Evolutionary conservation across 2,888 invertebrate species (phyloP), one percentile per base, ranked within the genome.

Genomic region (Polydesmus complanatus): DNA sequence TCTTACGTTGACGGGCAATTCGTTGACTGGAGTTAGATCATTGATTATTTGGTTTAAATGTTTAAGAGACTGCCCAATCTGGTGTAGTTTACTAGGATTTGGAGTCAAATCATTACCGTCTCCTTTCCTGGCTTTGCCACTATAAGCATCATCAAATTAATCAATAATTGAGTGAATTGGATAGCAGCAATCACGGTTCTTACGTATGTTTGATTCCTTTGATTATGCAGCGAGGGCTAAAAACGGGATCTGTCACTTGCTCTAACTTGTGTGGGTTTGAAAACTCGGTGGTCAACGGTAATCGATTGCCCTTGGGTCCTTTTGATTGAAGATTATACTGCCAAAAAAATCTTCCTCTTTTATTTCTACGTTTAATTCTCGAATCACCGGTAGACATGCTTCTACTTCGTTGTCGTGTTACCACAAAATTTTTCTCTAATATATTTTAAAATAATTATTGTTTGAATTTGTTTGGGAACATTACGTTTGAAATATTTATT

Each of bases 271-370:
- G 94, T 8, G 96, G 95, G 77, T 96, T 93, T 70, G 88, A 88
- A 50, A 86, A 81, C 70, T 88, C 86, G 56, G 87, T 84, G 54
- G 61, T 55, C 68, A 91, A 80, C 55, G 89, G 84, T 64, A 92
- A 78, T 65, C 92, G 79, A 73, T 93, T 91, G 51, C 95, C 94
- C 77, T 97, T 94, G 3, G 96, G 94, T 1, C 97, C 95, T 76
- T 97, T 94, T 1, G 95, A 89, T 76, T 96, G 96, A 0, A 95
- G 92, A 78, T 97, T 97, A 74, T 97, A 97, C 74, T 96, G 96
- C 96, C 97, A 97, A 74, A 97, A 96, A 75, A 81, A 95, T 64
- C 86, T 81, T 70, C 92, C 91, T 68, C 85, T 88, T 73, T 88
- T 89, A 57, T 21, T 62, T 62, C n/a, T 27, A 27, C 3, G 52